A percentile compares a stretch with the other conserved stretches of the same genome.
These are phyloP conservation scores for Pyrgus malvae DNA, from an alignment of 2,888 invertebrate genomes.

Conservation along the genomic window DNA sequence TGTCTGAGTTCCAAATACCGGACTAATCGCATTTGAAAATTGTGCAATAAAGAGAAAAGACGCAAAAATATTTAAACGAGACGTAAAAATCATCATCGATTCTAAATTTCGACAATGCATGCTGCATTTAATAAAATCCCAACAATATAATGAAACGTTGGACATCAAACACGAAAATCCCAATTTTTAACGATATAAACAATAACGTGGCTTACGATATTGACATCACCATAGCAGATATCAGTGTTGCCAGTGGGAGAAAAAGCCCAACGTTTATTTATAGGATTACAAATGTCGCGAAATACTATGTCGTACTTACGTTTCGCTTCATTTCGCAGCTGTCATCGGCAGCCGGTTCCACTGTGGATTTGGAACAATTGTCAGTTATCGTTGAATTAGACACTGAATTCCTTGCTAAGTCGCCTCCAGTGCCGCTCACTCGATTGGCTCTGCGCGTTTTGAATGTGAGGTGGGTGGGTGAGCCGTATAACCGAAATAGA, in stretches of 20 bases:
- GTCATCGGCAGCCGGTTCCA: constrained; percentile 37
- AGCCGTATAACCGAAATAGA: constrained; percentile 74
- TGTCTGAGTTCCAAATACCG: constrained; percentile 49
- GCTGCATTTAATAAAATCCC: neutral
- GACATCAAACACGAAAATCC: constrained; percentile 9
- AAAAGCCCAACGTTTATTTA: constrained; percentile 15
- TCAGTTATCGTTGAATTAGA: constrained; percentile 35
- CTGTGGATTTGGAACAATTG: constrained; percentile 18
- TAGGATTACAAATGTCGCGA: constrained; percentile 19
- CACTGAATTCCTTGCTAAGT: constrained; percentile 53
- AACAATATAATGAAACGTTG: neutral
- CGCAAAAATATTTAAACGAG: constrained; percentile 10
- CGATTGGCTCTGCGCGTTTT: constrained; percentile 59
- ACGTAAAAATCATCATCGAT: constrained; percentile 5
- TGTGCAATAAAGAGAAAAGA: constrained; percentile 29
- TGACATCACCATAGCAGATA: constrained; percentile 48
- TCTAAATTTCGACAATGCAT: constrained; percentile 30
- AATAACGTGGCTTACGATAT: constrained; percentile 59
- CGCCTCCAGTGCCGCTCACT: constrained; percentile 58
- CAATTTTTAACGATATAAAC: constrained; percentile 41
- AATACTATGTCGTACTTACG: constrained; percentile 56
- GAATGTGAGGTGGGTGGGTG: constrained; percentile 54
- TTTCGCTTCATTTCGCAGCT: constrained; percentile 72
- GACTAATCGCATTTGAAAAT: constrained; percentile 36
- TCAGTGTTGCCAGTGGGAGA: constrained; percentile 41